Base-by-base conservation (phyloP, 2,797 vertebrate species). In the Danio choprae region DNA sequence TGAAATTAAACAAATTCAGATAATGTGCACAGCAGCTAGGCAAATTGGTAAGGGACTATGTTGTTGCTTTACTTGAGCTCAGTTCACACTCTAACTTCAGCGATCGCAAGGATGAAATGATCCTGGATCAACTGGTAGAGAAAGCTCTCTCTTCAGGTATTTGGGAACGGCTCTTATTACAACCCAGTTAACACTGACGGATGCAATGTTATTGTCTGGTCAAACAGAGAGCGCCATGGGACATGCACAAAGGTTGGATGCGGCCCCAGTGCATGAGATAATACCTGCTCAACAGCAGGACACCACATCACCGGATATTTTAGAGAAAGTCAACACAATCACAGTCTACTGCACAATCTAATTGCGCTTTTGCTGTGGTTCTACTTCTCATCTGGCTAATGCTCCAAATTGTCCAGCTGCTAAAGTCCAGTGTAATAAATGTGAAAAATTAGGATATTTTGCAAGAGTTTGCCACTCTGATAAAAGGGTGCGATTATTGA, bases 41-140 rank as follows among this genome's bases (percentile, higher is more conserved):
- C 46, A 67, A 80, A 67, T 43, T 59, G 6, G 20, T 72, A 29
- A 59, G 64, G 18, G 38, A 77, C 13, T 77, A 55, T 22, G 18
- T 72, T 9, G 74, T 38, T 50, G 43, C 43, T 4, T 16, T 81
- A 36, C 20, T 15, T 12, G 22, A 73, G 12, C 67, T 84, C 2
- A 63, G 60, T 18, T 1, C 41, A 63, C 38, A n/a, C 1, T 63
- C 60, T 40, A 16, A 18, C 15, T 62, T 62, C n/a, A n/a, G n/a
- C n/a, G n/a, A n/a, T n/a, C n/a, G n/a, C n/a, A n/a, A n/a, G n/a
- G n/a, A n/a, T n/a, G n/a, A n/a, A n/a, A n/a, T n/a, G n/a, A n/a
- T n/a, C n/a, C n/a, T n/a, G n/a, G n/a, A n/a, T n/a, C n/a, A n/a
- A n/a, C n/a, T n/a, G n/a, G n/a, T n/a, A n/a, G n/a, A n/a, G n/a